These are phyloP conservation scores for Cygnus buccinator DNA, from an alignment of 2,113 vertebrate species.

Conservation along the genomic window DNA sequence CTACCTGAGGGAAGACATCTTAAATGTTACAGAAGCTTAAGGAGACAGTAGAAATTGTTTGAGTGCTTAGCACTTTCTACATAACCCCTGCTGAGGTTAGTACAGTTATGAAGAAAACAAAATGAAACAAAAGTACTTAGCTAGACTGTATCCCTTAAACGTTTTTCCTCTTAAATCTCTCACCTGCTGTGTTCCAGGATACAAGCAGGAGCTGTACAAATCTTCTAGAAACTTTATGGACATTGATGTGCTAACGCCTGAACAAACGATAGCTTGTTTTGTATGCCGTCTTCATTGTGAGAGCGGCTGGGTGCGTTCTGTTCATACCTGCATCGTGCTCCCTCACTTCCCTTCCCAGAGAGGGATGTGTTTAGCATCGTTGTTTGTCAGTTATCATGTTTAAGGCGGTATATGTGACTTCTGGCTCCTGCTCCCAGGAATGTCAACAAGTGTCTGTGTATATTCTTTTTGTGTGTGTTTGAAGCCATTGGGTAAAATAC, in stretches of 20 bases:
- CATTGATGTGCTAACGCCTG: not conserved
- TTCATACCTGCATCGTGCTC: rapidly evolving
- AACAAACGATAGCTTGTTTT: not conserved
- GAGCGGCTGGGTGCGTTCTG: not conserved
- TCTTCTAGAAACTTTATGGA: not conserved
- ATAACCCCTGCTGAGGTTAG: not conserved
- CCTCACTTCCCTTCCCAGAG: not conserved
- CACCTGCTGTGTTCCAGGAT: not conserved
- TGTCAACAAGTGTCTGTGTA: not conserved
- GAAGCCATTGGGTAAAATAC: not conserved
- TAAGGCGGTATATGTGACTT: not conserved
- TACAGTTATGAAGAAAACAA: not conserved
- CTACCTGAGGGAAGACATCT: not conserved
- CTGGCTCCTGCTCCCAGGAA: not conserved
- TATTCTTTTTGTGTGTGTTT: not conserved
- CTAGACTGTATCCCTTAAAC: not conserved
- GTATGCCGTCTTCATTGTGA: not conserved
- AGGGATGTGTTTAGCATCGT: not conserved
- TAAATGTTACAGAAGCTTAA: not conserved
- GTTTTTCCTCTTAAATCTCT: not conserved
- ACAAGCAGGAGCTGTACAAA: not conserved
- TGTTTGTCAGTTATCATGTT: not conserved
- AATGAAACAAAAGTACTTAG: not conserved
- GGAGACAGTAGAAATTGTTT: not conserved
- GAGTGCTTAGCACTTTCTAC: not conserved